phyloP scores from a whole-genome alignment of 1,140 invertebrate species.

The Heterodera schachtii region DNA sequence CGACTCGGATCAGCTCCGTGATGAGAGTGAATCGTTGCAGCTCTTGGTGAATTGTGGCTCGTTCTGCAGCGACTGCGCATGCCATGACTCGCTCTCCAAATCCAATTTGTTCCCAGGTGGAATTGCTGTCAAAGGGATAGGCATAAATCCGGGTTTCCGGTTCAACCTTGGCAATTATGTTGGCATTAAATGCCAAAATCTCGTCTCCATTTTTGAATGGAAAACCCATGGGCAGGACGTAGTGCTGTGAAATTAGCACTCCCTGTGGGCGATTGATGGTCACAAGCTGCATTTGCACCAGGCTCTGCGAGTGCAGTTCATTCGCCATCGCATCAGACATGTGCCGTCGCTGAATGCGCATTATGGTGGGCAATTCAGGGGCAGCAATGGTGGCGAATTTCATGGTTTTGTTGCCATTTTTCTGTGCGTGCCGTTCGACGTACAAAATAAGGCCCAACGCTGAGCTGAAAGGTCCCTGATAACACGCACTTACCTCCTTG shows the following conservation, averaged over 20 bases:
- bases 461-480: not conserved
- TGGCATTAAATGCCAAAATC: not conserved
- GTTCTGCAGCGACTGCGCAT: not conserved
- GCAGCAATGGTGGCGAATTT: not conserved
- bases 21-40: not conserved
- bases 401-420: not conserved
- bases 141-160: not conserved
- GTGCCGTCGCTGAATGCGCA: constrained; percentile 8
- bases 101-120: not conserved
- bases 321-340: not conserved
- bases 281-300: not conserved
- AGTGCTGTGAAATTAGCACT: not conserved
- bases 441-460: not conserved
- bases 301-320: not conserved
- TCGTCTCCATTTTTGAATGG: not conserved
- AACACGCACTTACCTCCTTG: not conserved
- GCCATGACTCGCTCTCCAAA: not conserved
- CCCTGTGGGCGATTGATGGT: not conserved
- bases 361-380: not conserved
- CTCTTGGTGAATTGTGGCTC: not conserved
- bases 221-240: not conserved
- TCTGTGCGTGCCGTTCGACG: not conserved
- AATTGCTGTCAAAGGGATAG: not conserved
- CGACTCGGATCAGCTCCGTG: not conserved
- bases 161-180: not conserved